A percentile compares a stretch with the other conserved stretches of the same genome.
These are phyloP conservation scores for Dasysyrphus albostriatus DNA, from an alignment of 2,888 invertebrate genomes.

Conservation along the genomic window DNA sequence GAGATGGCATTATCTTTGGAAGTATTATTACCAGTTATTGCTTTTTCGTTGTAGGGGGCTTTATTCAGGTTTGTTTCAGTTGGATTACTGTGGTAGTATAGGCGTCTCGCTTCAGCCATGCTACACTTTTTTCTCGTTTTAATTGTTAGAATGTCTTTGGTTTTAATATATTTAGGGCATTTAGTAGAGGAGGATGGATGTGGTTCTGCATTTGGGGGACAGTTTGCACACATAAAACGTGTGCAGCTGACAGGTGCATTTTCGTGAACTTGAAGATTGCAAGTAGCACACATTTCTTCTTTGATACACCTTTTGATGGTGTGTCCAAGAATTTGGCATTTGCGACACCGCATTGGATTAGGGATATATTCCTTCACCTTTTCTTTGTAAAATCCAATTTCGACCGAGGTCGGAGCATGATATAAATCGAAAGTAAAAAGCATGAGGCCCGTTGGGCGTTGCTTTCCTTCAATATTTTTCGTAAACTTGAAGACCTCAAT, in stretches of 20 bases:
- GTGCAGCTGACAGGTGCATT: background rate
- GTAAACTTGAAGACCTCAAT: too few relatives aligned
- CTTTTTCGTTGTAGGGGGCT: background rate
- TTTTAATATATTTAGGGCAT: slow-evolving; percentile 32
- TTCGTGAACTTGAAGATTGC: background rate
- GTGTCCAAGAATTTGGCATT: slow-evolving; percentile 1
- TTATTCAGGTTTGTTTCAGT: background rate
- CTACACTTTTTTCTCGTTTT: too few relatives aligned
- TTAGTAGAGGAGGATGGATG: slow-evolving; percentile 12
- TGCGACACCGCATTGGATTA: slow-evolving; percentile 7
- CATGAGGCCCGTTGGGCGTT: too few relatives aligned
- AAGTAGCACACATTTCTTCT: background rate
- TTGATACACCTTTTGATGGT: background rate
- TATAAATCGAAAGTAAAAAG: too few relatives aligned
- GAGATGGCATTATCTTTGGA: slow-evolving; percentile 4
- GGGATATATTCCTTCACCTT: too few relatives aligned
- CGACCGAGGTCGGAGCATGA: too few relatives aligned
- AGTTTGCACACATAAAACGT: slow-evolving; percentile 8
- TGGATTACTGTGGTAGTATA: too few relatives aligned
- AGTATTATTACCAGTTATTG: slow-evolving; percentile 1
- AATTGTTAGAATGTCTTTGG: too few relatives aligned
- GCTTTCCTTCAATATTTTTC: too few relatives aligned
- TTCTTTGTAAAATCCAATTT: too few relatives aligned
- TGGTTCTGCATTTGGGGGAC: slow-evolving; percentile 4
- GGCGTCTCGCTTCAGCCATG: too few relatives aligned